A percentile compares a stretch with the other conserved stretches of the same genome.
Conservation (phyloP, 64 coral and sea anemone genomes). For the Porites lutea region DNA sequence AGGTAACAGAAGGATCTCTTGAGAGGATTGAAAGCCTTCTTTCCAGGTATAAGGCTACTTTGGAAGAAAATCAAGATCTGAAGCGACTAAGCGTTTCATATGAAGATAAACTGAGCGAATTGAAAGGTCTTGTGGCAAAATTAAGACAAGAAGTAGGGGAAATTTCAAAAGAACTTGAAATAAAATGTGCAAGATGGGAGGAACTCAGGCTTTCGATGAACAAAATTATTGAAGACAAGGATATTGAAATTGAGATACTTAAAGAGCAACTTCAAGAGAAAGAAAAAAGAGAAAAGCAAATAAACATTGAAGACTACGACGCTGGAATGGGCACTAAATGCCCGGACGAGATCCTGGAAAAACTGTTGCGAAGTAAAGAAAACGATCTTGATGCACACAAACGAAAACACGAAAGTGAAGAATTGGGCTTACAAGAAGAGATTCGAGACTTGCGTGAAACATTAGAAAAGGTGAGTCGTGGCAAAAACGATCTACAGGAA, state of each 20-base stretch:
- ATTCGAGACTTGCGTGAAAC: conserved; percentile 3
- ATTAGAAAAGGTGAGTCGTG: neutral
- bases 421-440: neutral
- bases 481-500: conserved; percentile 22
- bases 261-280: conserved; percentile 25
- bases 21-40: neutral
- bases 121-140: conserved; percentile 20
- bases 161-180: conserved; percentile 21
- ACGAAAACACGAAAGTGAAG: neutral
- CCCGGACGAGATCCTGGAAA: neutral
- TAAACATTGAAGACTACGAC: neutral
- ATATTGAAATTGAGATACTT: conserved; percentile 30
- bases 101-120: neutral
- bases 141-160: neutral
- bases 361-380: conserved; percentile 17
- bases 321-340: neutral
- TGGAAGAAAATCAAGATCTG: conserved; percentile 13
- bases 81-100: neutral
- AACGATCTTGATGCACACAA: neutral
- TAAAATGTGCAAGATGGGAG: conserved; percentile 6
- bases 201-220: conserved; percentile 1
- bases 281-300: conserved; percentile 5
- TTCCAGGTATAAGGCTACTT: neutral
- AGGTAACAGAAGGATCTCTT: neutral
- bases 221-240: conserved; percentile 19